Base-by-base conservation (phyloP, 1,140 invertebrate species). In the Babylonia areolata region DNA sequence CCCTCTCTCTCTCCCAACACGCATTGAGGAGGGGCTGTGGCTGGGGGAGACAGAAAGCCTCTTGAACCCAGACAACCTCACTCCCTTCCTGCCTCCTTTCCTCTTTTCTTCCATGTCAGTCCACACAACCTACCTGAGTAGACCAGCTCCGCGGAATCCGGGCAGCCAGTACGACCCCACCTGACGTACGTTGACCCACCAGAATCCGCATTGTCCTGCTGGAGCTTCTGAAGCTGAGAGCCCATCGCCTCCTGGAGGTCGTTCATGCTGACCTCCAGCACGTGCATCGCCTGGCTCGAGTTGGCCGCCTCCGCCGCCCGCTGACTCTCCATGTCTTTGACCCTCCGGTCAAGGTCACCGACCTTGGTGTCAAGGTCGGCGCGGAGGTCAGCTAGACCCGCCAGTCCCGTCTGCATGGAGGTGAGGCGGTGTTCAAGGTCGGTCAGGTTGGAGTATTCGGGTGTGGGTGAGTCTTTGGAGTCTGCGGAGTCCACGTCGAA, bases 321-420 rank as follows among this genome's bases (percentile, higher is more conserved):
- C 40, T 42, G 71, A 15, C 20, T 31, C 69, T 84, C 64, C n/a
- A 64, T 23, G 64, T 42, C 40, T 5, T 42, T 73, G 64, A 84
- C 23, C 82, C 69, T n/a, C 31, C 20, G 39, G 64, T 73, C 20
- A 46, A 84, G 64, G 64, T 84, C 69, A 17, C 33, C 23, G 39
- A 64, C 58, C 33, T 82, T 82, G 81, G 54, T 82, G 54, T 58
- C 81, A 39, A 82, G 81, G 81, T 82, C 81, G 35, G 33, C 81
- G 20, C 39, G 81, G 28, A 82, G 54, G 81, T 69, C 54, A 0
- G n/a, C 46, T 17, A 69, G 31, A 3, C 33, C 11, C 33, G 2
- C 75, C 5, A 77, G 35, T 9, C 40, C 75, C 3, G 15, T 42
- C 35, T 39, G 20, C 20, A 77, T 12, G 20, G 23, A 5, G 15